These are phyloP conservation scores for Drosophila neotestacea DNA, from an alignment of 2,888 invertebrate genomes.

Conservation along the genomic window DNA sequence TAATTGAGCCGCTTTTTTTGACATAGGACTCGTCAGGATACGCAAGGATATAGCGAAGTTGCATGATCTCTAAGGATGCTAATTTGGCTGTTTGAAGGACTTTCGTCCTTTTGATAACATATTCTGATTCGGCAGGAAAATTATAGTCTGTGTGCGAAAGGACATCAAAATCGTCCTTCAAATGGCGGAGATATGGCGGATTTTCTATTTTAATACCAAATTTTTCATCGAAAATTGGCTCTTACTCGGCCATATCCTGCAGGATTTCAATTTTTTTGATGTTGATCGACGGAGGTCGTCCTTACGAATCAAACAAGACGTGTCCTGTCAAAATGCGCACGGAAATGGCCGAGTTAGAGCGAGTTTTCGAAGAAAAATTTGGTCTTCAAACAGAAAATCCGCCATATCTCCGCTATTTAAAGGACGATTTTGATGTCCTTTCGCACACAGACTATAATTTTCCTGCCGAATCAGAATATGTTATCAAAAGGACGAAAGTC, in stretches of 20 bases:
- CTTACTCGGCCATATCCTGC: neutral
- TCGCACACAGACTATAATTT: too few relatives aligned
- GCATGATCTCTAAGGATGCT: too few relatives aligned
- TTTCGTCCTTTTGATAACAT: too few relatives aligned
- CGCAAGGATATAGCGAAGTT: too few relatives aligned
- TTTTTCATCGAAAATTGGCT: neutral
- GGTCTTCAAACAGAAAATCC: neutral
- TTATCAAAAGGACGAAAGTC: too few relatives aligned
- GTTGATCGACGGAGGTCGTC: too few relatives aligned
- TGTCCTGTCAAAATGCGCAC: too few relatives aligned
- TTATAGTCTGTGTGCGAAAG: neutral
- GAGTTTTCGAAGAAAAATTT: neutral
- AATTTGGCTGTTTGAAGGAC: too few relatives aligned
- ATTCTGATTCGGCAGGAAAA: neutral
- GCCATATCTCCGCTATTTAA: neutral
- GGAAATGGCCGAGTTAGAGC: neutral
- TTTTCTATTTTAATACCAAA: neutral
- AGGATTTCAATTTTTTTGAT: too few relatives aligned
- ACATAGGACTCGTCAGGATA: too few relatives aligned
- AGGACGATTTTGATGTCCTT: conserved; percentile 3
- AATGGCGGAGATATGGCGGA: neutral
- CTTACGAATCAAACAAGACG: too few relatives aligned
- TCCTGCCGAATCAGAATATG: neutral
- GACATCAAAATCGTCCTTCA: neutral
- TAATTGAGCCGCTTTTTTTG: neutral